Percentiles rank a stretch among this genome's conserved stretches.
Conservation (phyloP, 1,140 invertebrate species). For the Trichomalopsis sarcophagae region DNA sequence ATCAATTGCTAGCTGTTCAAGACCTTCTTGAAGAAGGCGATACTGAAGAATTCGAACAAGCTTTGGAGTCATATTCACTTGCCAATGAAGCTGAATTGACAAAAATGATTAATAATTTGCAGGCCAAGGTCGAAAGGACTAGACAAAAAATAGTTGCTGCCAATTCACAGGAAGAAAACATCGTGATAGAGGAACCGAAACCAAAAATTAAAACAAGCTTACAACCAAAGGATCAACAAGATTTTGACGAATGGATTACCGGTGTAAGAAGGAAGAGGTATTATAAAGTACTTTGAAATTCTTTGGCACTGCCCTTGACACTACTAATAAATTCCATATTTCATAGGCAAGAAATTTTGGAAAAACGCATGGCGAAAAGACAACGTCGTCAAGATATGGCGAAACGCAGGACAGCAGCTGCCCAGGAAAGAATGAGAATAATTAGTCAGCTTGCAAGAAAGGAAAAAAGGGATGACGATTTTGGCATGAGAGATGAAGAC, state of each 20-base stretch:
- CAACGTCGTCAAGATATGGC: slow-evolving; percentile 91
- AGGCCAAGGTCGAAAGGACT: slow-evolving; percentile 85
- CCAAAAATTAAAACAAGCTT: slow-evolving; percentile 75
- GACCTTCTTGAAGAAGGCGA: slow-evolving; percentile 87
- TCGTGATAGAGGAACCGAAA: slow-evolving; percentile 77
- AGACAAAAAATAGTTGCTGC: slow-evolving; percentile 86
- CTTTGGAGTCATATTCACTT: slow-evolving; percentile 78
- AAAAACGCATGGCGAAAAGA: slow-evolving; percentile 81
- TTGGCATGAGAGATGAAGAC: slow-evolving; percentile 94
- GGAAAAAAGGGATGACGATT: slow-evolving; percentile 92
- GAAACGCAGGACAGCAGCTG: slow-evolving; percentile 89
- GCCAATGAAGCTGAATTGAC: slow-evolving; percentile 79
- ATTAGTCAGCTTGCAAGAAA: slow-evolving; percentile 91
- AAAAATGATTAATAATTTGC: slow-evolving; percentile 85
- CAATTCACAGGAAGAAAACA: slow-evolving; percentile 79
- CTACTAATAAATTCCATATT: slow-evolving; percentile 19
- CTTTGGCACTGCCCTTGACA: not conserved
- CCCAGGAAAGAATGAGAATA: slow-evolving; percentile 94
- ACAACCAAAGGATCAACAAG: slow-evolving; percentile 78
- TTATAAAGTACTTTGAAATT: not conserved
- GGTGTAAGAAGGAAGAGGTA: slow-evolving; percentile 80
- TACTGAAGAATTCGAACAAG: slow-evolving; percentile 83
- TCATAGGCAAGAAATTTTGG: slow-evolving; percentile 79
- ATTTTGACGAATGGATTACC: slow-evolving; percentile 82
- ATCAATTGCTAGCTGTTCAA: slow-evolving; percentile 85